Evolutionary conservation across 2,888 invertebrate species (phyloP), one percentile per base, ranked within the genome.

Genomic region (Ceramica pisi): DNA sequence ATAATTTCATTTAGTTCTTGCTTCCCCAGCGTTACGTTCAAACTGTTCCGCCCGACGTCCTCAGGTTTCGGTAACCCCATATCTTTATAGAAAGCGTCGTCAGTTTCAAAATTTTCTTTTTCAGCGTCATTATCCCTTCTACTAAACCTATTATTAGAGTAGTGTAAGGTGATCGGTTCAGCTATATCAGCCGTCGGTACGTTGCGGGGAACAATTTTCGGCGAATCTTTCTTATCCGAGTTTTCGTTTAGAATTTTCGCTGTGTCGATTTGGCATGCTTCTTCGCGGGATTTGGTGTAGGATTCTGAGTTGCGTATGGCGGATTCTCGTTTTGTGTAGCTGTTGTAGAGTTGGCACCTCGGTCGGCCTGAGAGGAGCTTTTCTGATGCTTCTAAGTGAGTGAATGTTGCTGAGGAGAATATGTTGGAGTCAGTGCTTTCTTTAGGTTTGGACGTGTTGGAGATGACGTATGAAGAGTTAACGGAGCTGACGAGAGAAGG

Each of bases 1-100:
- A 95, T 95, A 2, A 96, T 96, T 72, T 96, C 96, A 61, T 95
- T 96, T 60, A 96, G 67, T 77, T 96, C 96, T 68, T 95, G 94
- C 74, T 96, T 96, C 41, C 95, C 96, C 2, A 95, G 74, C 0
- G 95, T 96, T 0, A 94, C 92, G 72, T 95, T 96, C 2, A 95
- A 55, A 75, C 94, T 96, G 44, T 92, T 94, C 61, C 86, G 89
- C 0, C 88, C 92, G 0, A 89, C 66, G 5, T 94, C 95, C 0
- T 90, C 90, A 0, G 93, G 88, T 64, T 89, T 93, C 5, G 88
- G 89, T 46, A 94, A 56, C 0, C 90, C 93, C 92, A 94, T 94
- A 8, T 95, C 94, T 84, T 91, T 94, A 80, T 92, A 94, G 69
- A 96, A 96, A 14, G 95, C 87, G 65, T 96, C 95, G 75, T 95